Base-by-base conservation (phyloP, 2,888 invertebrate species). In the Hypomecis punctinalis region DNA sequence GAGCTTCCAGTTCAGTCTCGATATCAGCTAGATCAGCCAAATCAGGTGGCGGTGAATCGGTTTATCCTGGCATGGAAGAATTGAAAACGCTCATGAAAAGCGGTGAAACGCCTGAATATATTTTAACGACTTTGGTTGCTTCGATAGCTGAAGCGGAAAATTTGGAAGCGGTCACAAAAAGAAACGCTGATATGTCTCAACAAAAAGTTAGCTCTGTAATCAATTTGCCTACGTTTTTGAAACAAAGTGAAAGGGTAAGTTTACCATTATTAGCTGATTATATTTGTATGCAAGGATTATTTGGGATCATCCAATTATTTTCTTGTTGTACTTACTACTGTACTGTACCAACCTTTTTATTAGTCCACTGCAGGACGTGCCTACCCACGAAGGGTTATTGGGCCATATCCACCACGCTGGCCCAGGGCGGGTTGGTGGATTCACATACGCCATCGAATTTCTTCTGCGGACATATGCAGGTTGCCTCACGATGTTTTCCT, bases 171-270 rank as follows among this genome's bases (percentile, higher is more conserved):
- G 84, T 84, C 0, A 90, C 88, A 0, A 91, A 93, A 70, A 90
- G 88, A 71, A 93, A 94, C 66, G 91, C 91, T 43, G 92, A 93
- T 69, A 75, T 88, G 46, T 83, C 88, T 60, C 84, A 80, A 52
- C 90, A 89, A 37, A 93, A 91, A 85, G 90, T 89, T 65, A 94
- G 94, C 75, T 97, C 97, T 55, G 96, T 96, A 62, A 94, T 97
- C 39, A 96, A 96, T 84, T 89, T 97, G 57, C 97, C 97, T 2
- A 97, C 97, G 5, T 97, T 96, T 84, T 94, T 97, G 54, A 94
- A 94, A 77, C 94, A 96, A 85, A 95, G 95, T 78, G 96, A 96
- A 87, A 96, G 94, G 93, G 96, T 95, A 88, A 65, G 55, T 57
- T 59, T 23, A 23, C 1, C 23, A 23, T 23, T 23, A 23, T 23